These are phyloP conservation scores for Bagarius yarrelli DNA, from an alignment of 2,113 vertebrate genomes.

Conservation along the genomic window DNA sequence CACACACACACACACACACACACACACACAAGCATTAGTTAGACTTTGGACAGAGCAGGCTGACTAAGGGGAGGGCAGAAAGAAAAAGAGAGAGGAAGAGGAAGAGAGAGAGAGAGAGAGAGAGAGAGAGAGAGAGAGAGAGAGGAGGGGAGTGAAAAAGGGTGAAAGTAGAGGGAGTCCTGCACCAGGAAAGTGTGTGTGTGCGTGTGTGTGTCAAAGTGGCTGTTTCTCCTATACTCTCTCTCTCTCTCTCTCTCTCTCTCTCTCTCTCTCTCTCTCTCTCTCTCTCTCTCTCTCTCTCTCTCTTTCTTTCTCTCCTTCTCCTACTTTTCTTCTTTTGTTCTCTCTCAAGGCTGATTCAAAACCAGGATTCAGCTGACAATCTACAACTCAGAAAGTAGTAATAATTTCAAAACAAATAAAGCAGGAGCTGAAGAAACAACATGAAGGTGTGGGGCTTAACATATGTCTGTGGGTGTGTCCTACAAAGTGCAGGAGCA, in stretches of 20 bases:
- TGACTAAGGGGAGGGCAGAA: slow-evolving; percentile 51
- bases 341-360: slow-evolving; percentile 32
- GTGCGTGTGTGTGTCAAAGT: slow-evolving; percentile 40
- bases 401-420: background rate
- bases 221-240: slow-evolving; percentile 30
- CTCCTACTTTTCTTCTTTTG: slow-evolving; percentile 10
- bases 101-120: slow-evolving; percentile 56
- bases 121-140: background rate
- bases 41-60: slow-evolving; percentile 51
- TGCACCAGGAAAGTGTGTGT: slow-evolving; percentile 13
- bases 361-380: slow-evolving; percentile 59
- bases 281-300: slow-evolving; percentile 22
- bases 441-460: slow-evolving; percentile 39
- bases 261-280: no score
- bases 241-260: slow-evolving; percentile 21
- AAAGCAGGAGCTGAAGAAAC: slow-evolving; percentile 29
- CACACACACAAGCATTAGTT: slow-evolving; percentile 23
- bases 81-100: slow-evolving; percentile 60
- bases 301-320: background rate
- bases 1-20: slow-evolving; percentile 10
- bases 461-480: slow-evolving; percentile 9
- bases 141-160: slow-evolving; percentile 22
- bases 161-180: slow-evolving; percentile 27
- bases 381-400: slow-evolving; percentile 31
- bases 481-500: slow-evolving; percentile 24